Conservation (phyloP, 2,113 vertebrate genomes). For the Chrysochloris asiatica region DNA sequence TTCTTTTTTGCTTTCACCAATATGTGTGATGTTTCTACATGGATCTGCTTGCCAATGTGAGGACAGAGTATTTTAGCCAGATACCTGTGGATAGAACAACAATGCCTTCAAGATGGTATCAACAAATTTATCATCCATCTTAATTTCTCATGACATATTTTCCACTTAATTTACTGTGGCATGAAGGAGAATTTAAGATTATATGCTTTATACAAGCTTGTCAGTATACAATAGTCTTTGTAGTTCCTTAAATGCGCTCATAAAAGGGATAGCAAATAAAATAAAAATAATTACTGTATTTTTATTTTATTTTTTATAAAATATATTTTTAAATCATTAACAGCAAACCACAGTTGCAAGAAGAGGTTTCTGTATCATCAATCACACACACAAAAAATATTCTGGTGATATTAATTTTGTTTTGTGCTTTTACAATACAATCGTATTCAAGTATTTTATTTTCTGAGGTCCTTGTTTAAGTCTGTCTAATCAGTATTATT, state of each 20-base stretch:
- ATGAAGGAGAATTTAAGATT: conserved; percentile 67
- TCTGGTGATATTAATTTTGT: background rate
- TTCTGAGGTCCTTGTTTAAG: too few species aligned
- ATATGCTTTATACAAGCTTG: conserved; percentile 14
- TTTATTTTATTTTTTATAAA: too few species aligned
- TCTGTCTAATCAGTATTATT: too few species aligned
- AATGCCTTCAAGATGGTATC: conserved; percentile 21
- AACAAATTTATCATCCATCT: conserved; percentile 36
- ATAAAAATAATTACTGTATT: too few species aligned
- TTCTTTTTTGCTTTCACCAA: conserved; percentile 21
- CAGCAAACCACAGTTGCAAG: background rate
- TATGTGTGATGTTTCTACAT: conserved; percentile 46
- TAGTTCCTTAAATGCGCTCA: background rate
- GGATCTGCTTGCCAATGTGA: conserved; percentile 3
- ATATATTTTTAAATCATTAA: conserved; percentile 21
- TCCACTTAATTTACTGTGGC: conserved; percentile 50
- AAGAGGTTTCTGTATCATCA: background rate
- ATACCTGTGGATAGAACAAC: conserved; percentile 44
- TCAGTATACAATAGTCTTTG: background rate
- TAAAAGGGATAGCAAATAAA: too few species aligned
- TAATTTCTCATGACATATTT: conserved; percentile 57
- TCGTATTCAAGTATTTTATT: too few species aligned
- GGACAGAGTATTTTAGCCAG: conserved; percentile 25
- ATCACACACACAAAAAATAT: background rate
- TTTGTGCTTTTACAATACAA: too few species aligned